Percentiles rank a stretch among this genome's conserved stretches.
phyloP scores from a whole-genome alignment of 2,113 vertebrate species.

The Notothenia coriiceps region DNA sequence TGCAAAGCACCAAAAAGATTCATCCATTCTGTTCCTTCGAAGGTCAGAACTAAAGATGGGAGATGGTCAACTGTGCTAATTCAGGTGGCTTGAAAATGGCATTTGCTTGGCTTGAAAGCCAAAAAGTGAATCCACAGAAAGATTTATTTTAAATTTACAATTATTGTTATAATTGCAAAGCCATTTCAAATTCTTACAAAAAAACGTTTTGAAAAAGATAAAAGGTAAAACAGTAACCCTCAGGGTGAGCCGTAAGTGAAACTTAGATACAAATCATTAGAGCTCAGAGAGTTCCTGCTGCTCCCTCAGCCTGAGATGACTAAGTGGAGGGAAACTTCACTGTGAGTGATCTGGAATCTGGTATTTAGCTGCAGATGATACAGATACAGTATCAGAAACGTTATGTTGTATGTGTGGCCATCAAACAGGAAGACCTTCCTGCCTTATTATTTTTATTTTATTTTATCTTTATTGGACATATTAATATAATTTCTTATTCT shows the following conservation, averaged over 20 bases:
- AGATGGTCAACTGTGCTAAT: no score
- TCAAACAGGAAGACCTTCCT: no score
- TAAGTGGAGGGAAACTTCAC: constrained; percentile 20
- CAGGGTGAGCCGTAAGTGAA: neutral
- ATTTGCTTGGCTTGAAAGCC: neutral
- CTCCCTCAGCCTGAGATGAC: neutral
- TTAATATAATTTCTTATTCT: no score
- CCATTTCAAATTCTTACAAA: neutral
- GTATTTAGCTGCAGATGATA: neutral
- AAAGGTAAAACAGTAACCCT: neutral
- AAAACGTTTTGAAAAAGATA: neutral
- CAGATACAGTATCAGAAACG: no score
- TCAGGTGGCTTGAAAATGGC: no score
- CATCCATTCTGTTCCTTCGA: no score
- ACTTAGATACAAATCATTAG: neutral
- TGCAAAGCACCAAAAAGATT: no score
- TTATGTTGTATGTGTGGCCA: no score
- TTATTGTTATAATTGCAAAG: neutral
- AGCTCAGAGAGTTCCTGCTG: neutral
- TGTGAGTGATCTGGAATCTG: neutral
- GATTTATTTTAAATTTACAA: no score
- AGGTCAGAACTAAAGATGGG: no score
- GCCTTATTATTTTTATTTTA: no score
- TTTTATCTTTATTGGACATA: no score
- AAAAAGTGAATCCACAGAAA: neutral